phyloP scores from a whole-genome alignment of 1,140 invertebrate species.

The Arion vulgaris region DNA sequence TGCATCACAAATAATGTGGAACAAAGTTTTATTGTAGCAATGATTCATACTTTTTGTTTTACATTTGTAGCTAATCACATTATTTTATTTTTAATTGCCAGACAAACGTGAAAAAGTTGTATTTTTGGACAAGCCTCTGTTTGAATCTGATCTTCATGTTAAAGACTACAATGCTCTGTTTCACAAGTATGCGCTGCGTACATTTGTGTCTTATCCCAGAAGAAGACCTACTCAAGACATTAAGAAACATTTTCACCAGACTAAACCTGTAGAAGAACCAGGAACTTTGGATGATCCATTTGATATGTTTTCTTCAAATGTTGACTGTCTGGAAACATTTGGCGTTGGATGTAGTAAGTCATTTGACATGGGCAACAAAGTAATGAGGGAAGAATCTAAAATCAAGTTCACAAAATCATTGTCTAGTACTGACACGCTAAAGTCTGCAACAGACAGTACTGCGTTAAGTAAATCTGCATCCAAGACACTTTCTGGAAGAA shows the following conservation, averaged over 20 bases:
- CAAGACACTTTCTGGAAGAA: not conserved
- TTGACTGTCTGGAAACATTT: constrained; percentile 19
- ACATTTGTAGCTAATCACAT: not conserved
- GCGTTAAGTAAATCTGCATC: not conserved
- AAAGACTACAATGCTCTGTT: constrained; percentile 18
- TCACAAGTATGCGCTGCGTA: constrained; percentile 28
- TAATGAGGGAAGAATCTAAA: not conserved
- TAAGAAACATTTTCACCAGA: not conserved
- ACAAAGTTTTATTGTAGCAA: too few species aligned
- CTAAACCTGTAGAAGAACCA: not conserved
- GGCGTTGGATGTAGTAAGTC: not conserved
- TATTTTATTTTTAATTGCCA: not conserved
- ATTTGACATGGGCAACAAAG: not conserved
- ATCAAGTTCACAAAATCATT: not conserved
- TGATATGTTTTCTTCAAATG: constrained; percentile 18
- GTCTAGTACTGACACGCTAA: too few species aligned
- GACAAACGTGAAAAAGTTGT: not conserved
- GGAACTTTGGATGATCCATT: constrained; percentile 13
- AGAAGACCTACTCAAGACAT: not conserved
- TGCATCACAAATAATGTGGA: too few species aligned
- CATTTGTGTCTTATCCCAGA: constrained; percentile 19
- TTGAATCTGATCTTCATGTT: not conserved
- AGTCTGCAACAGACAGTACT: not conserved
- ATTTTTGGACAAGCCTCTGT: constrained; percentile 22
- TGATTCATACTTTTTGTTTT: too few species aligned